Percentiles rank a stretch among this genome's conserved stretches.
These are phyloP conservation scores for Drosophila equinoxialis DNA, from an alignment of 1,140 invertebrate genomes.

Conservation along the genomic window DNA sequence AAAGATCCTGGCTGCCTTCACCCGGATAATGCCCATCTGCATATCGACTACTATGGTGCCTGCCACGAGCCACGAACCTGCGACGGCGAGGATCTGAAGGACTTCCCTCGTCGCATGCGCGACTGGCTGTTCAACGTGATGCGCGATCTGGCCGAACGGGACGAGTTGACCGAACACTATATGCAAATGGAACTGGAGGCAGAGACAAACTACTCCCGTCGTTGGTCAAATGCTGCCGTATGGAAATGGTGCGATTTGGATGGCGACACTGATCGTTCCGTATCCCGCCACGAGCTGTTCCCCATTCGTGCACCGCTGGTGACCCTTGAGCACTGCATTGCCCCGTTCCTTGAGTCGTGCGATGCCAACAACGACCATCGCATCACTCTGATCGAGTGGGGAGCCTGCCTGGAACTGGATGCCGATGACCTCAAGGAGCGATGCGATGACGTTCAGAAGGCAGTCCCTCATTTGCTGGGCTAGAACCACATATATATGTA, in stretches of 20 bases:
- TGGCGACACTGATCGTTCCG: slow-evolving; percentile 91
- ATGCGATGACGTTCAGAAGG: slow-evolving; percentile 76
- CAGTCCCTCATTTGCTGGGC: slow-evolving; percentile 66
- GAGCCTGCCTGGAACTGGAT: slow-evolving; percentile 93
- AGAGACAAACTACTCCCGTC: slow-evolving; percentile 91
- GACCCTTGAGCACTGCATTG: slow-evolving; percentile 96
- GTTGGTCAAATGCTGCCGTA: slow-evolving; percentile 95
- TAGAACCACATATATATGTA: slow-evolving; percentile 18
- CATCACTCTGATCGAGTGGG: slow-evolving; percentile 96
- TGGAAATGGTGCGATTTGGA: slow-evolving; percentile 99
- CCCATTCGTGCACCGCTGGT: slow-evolving; percentile 96
- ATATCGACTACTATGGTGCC: slow-evolving; percentile 95
- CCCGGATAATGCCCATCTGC: slow-evolving; percentile 91
- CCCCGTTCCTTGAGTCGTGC: slow-evolving; percentile 95
- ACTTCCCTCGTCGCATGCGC: slow-evolving; percentile 96
- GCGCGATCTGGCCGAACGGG: slow-evolving; percentile 95
- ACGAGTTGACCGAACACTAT: slow-evolving; percentile 93
- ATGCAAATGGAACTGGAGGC: slow-evolving; percentile 94
- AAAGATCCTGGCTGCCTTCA: slow-evolving; percentile 89
- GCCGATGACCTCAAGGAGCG: slow-evolving; percentile 83
- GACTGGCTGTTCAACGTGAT: slow-evolving; percentile 99
- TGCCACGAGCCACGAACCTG: slow-evolving; percentile 92
- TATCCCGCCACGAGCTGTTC: slow-evolving; percentile 96
- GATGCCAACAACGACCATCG: slow-evolving; percentile 93
- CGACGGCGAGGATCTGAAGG: slow-evolving; percentile 91